Conservation (phyloP, 2,797 vertebrate genomes). For the Coluber constrictor region DNA sequence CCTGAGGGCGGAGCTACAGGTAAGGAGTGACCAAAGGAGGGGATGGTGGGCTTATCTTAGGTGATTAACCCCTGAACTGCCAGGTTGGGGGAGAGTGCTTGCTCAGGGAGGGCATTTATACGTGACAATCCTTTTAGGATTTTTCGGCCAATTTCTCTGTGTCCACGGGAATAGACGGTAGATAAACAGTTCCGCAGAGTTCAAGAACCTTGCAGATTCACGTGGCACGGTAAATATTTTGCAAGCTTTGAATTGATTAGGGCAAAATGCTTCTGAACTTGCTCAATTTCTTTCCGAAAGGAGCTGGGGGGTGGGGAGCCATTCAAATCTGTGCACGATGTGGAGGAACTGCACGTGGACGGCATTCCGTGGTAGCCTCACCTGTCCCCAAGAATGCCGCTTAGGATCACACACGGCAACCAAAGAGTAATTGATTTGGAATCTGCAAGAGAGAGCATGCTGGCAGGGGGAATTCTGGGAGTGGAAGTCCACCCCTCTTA, state of each 20-base stretch:
- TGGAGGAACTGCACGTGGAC: not conserved
- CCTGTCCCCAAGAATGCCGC: not conserved
- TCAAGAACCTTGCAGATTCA: not conserved
- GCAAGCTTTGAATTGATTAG: constrained; percentile 18
- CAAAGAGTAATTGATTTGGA: not conserved
- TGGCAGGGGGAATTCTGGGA: not conserved
- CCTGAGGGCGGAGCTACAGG: too few species aligned
- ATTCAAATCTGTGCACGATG: not conserved
- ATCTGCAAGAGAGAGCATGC: not conserved
- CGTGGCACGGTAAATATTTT: not conserved
- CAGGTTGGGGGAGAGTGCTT: too few species aligned
- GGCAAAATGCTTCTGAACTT: not conserved
- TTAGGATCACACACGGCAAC: not conserved
- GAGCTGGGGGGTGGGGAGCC: not conserved
- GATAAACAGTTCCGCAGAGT: not conserved
- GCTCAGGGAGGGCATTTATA: too few species aligned
- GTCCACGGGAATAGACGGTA: not conserved
- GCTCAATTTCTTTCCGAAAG: not conserved
- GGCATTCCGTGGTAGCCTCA: not conserved
- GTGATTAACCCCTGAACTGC: too few species aligned
- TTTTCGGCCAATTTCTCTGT: not conserved
- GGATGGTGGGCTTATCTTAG: too few species aligned
- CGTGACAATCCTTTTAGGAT: not conserved
- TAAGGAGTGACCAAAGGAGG: too few species aligned
- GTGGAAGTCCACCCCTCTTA: not conserved